A percentile compares a stretch with the other conserved stretches of the same genome.
phyloP scores from a whole-genome alignment of 2,888 invertebrate species.

The Phengaris alcon region DNA sequence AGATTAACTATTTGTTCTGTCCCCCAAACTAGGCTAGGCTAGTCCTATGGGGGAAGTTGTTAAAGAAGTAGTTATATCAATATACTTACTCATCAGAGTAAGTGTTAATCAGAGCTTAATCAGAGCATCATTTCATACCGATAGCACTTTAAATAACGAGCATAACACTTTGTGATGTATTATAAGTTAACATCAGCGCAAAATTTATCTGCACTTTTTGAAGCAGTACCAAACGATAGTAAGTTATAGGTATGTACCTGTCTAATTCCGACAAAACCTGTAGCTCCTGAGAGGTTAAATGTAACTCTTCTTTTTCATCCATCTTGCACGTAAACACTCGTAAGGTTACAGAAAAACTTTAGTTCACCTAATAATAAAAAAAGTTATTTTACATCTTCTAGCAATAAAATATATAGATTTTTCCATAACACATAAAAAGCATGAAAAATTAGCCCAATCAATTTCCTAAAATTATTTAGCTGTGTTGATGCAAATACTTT shows the following conservation, averaged over 20 bases:
- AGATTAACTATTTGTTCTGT: too few relatives aligned
- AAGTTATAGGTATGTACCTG: conserved; percentile 77
- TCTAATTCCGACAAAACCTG: conserved; percentile 92
- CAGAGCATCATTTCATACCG: background rate
- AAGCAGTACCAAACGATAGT: conserved; percentile 29
- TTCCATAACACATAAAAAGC: background rate
- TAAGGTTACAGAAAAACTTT: background rate
- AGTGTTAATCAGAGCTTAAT: too few relatives aligned
- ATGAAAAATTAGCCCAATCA: background rate
- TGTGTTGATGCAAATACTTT: too few relatives aligned
- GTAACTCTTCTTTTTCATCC: conserved; percentile 83
- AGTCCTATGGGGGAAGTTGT: too few relatives aligned
- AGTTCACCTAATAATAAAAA: background rate
- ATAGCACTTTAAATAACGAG: background rate
- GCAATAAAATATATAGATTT: background rate
- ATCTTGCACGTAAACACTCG: conserved; percentile 43
- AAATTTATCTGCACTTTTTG: background rate
- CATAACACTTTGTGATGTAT: background rate
- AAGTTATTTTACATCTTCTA: background rate
- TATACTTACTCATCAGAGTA: too few relatives aligned
- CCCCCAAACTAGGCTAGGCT: too few relatives aligned
- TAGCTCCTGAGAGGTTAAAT: conserved; percentile 89
- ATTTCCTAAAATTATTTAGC: background rate
- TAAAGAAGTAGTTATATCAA: background rate
- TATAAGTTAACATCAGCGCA: background rate